Evolutionary conservation across 2,113 vertebrate genomes (phyloP).

Genomic region (Pollachius pollachius): DNA sequence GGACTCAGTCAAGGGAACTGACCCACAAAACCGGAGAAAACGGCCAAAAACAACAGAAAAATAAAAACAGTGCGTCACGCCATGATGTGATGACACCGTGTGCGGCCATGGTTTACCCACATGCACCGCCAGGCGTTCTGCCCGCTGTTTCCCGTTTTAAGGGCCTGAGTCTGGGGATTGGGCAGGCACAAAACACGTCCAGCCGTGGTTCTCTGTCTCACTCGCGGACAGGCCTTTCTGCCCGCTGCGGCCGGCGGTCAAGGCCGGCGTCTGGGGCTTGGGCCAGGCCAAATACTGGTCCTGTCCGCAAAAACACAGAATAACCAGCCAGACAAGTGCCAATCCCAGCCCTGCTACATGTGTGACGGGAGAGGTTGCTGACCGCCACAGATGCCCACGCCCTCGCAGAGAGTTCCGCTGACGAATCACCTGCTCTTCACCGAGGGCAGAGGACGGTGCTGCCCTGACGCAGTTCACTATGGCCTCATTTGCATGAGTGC

Average conservation of each 20-base stretch:
- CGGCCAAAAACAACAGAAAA: neutral
- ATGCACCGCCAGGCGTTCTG: neutral
- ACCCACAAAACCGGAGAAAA: neutral
- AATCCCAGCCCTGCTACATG: slow-evolving; percentile 9
- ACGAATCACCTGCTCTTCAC: slow-evolving; percentile 17
- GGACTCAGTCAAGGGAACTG: neutral
- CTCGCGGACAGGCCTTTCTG: slow-evolving; percentile 3
- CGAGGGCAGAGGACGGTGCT: slow-evolving; percentile 18
- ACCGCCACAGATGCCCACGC: neutral
- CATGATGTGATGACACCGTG: neutral
- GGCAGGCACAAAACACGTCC: slow-evolving; percentile 10
- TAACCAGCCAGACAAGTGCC: neutral
- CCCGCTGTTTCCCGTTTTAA: neutral
- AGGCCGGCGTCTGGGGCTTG: slow-evolving; percentile 23
- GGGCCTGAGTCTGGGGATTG: neutral
- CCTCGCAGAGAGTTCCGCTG: slow-evolving; percentile 1
- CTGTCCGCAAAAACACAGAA: neutral
- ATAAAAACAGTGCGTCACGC: neutral
- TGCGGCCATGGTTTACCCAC: neutral
- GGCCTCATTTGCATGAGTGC: neutral
- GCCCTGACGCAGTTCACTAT: slow-evolving; percentile 30
- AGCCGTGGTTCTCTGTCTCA: slow-evolving; percentile 43
- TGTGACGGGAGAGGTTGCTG: neutral
- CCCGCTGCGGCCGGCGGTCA: slow-evolving; percentile 23
- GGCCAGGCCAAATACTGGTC: neutral